Evolutionary conservation across 2,888 invertebrate species (phyloP).

Genomic region (Subacronicta megacephala): DNA sequence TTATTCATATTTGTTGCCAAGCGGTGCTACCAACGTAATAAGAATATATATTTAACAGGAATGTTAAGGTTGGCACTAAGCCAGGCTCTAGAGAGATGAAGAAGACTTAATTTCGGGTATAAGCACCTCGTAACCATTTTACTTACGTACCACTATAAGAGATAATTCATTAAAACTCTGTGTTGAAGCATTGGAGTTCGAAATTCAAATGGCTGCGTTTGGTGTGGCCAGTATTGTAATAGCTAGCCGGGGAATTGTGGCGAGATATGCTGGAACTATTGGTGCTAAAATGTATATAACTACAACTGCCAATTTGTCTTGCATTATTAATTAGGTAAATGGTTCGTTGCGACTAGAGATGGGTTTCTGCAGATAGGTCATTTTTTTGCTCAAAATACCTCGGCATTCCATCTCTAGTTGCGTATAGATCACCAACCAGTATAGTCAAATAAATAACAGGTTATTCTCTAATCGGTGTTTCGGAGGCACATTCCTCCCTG

Average conservation of each 20-base stretch:
- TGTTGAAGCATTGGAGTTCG: not conserved
- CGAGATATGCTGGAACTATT: not conserved
- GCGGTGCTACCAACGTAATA: slow-evolving; percentile 29
- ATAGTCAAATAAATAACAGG: no score
- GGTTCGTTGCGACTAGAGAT: no score
- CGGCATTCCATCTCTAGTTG: no score
- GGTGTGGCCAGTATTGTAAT: not conserved
- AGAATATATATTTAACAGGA: slow-evolving; percentile 31
- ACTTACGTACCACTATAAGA: slow-evolving; percentile 25
- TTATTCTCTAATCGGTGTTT: no score
- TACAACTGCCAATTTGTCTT: not conserved
- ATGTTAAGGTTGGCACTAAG: slow-evolving; percentile 37
- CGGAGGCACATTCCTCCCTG: no score
- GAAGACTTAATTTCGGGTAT: slow-evolving; percentile 43
- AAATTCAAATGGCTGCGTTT: slow-evolving; percentile 1
- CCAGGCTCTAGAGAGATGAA: slow-evolving; percentile 31
- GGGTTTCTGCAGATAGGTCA: no score
- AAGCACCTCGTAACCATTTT: slow-evolving; percentile 43
- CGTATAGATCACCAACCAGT: no score
- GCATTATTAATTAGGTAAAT: not conserved
- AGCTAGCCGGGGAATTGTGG: not conserved
- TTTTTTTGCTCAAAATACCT: no score
- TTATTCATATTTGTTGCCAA: not conserved
- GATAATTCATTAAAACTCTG: slow-evolving; percentile 30
- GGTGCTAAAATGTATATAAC: not conserved